Evolutionary conservation across 2,888 invertebrate genomes (phyloP).

Genomic region (Diaprepes abbreviatus): DNA sequence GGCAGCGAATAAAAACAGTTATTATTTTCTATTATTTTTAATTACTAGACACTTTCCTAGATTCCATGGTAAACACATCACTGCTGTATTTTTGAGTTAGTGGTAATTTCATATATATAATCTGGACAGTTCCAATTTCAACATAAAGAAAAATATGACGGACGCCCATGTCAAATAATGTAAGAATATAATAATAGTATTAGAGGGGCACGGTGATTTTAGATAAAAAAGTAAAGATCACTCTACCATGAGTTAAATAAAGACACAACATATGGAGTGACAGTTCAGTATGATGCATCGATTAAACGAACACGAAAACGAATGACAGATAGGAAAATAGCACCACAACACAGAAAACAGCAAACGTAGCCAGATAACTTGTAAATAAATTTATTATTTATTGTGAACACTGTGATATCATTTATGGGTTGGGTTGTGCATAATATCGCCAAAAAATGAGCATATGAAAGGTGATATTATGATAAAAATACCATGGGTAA

Average conservation of each 20-base stretch:
- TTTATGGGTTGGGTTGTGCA: constrained; percentile 48
- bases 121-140: too few relatives aligned
- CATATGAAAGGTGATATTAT: constrained; percentile 36
- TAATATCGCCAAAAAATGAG: constrained; percentile 30
- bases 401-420: constrained; percentile 51
- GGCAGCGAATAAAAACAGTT: too few relatives aligned
- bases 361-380: constrained; percentile 25
- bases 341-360: constrained; percentile 26
- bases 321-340: constrained; percentile 9
- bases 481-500: constrained; percentile 34
- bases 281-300: neutral
- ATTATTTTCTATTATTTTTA: too few relatives aligned
- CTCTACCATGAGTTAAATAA: neutral
- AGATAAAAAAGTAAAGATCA: neutral
- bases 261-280: neutral
- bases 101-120: too few relatives aligned
- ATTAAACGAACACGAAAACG: neutral
- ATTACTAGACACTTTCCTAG: too few relatives aligned
- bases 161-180: too few relatives aligned
- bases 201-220: neutral
- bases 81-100: too few relatives aligned
- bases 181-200: too few relatives aligned
- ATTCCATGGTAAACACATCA: too few relatives aligned
- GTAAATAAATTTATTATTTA: constrained; percentile 48
- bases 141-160: too few relatives aligned